A percentile compares a stretch with the other conserved stretches of the same genome.
Conservation (phyloP, 2,797 vertebrate species). For the Sebastes taczanowskii region DNA sequence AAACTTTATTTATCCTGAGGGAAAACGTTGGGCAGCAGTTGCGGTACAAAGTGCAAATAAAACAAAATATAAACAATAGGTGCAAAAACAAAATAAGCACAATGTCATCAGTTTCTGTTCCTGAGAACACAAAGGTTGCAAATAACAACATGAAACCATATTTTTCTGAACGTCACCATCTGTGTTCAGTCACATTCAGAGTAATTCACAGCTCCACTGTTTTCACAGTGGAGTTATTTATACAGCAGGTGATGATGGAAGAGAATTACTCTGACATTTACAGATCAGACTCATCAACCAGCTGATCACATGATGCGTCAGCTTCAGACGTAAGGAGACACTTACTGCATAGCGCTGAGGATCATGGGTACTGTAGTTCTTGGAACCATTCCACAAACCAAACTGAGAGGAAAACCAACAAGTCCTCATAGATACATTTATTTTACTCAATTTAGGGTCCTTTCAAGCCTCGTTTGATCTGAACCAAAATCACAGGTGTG, state of each 20-base stretch:
- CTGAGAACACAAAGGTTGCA: background rate
- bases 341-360: background rate
- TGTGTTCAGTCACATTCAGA: background rate
- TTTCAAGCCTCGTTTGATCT: too few relatives aligned
- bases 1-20: background rate
- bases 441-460: too few relatives aligned
- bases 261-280: background rate
- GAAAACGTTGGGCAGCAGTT: background rate
- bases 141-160: background rate
- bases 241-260: background rate
- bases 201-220: background rate
- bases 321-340: background rate
- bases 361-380: background rate
- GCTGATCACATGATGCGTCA: background rate
- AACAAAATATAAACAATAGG: background rate
- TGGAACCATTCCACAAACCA: background rate
- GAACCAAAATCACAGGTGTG: background rate
- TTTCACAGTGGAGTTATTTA: background rate
- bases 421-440: background rate
- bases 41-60: background rate
- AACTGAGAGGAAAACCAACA: background rate
- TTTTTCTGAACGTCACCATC: background rate
- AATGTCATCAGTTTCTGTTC: background rate
- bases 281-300: background rate
- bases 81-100: background rate